Base-by-base conservation (phyloP, 1,140 invertebrate genomes). In the Holotrichia oblita region DNA sequence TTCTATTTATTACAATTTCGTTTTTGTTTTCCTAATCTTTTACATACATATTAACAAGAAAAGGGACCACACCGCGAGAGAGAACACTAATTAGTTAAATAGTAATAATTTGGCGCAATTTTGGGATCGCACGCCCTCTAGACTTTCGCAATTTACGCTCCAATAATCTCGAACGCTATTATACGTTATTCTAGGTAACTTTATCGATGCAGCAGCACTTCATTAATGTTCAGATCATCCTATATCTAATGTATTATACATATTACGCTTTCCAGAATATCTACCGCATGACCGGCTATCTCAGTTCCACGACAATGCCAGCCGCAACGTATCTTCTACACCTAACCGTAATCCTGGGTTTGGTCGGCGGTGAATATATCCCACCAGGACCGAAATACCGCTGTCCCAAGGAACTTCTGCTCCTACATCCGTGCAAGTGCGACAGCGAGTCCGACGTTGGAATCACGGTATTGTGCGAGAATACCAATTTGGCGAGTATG, bases 361-460 rank as follows among this genome's bases (percentile, higher is more conserved):
- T 72, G 22, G 34, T 22, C 3, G 24, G 59, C 24, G 87, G 86
- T 6, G 89, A 86, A 76, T 95, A 95, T 87, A 91, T 94, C 59
- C 93, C 93, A 34, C 93, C 94, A 0, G 93, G 93, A 14, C 94
- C 94, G 8, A 90, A 89, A 59, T 95, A 93, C 83, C 87, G 88
- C 48, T 96, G 95, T 84, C 94, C 95, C 0, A 90, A 89, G 75
- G 88, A 92, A 78, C 84, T 87, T 3, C 84, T 89, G 12, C 88
- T 92, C n/a, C 87, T 96, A 44, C 92, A 93, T 84, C 96, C 96
- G 0, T 97, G 96, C 83, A 88, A 88, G 2, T 98, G 96, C 83
- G 87, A 90, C 24, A 89, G 89, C 55, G 93, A 94, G 40, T 91
- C 90, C n/a, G 94, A 96, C 84, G 87, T 89, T 61, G 96, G 96